Percentiles rank a stretch among this genome's conserved stretches.
These are phyloP conservation scores for Pentamera pediparva DNA, from an alignment of 53 echinoderm and acorn worm species.

Conservation along the genomic window DNA sequence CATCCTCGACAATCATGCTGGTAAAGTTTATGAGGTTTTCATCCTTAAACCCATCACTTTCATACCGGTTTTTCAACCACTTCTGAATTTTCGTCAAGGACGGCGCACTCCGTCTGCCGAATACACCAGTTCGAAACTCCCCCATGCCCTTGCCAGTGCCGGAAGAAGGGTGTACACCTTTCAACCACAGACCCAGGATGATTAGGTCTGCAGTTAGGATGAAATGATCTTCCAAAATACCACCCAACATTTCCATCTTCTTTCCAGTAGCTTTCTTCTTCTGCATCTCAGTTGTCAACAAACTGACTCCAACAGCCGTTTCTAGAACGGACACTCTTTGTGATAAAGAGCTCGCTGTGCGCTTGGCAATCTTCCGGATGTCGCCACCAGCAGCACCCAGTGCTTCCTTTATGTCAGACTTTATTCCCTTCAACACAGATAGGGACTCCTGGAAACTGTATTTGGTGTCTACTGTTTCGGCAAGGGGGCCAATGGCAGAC, in stretches of 20 bases:
- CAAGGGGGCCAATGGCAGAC: neutral
- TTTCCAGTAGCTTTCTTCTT: constrained; percentile 3
- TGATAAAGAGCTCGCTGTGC: too few species aligned
- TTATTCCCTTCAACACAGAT: neutral
- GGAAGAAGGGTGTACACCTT: neutral
- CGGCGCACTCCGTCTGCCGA: neutral
- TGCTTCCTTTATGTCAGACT: neutral
- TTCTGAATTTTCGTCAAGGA: constrained; percentile 3
- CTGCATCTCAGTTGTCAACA: constrained; percentile 18
- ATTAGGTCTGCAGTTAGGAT: constrained; percentile 4
- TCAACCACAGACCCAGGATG: constrained; percentile 11
- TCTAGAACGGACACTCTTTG: neutral
- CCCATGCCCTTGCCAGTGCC: neutral
- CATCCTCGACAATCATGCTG: too few species aligned
- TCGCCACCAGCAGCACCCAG: neutral
- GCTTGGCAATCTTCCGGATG: neutral
- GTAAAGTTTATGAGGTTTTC: constrained; percentile 1
- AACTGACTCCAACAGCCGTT: neutral
- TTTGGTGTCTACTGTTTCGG: neutral
- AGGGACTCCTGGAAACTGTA: neutral
- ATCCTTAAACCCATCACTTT: constrained; percentile 15
- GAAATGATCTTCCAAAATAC: constrained; percentile 16
- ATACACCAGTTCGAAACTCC: constrained; percentile 4
- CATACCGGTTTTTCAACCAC: constrained; percentile 14
- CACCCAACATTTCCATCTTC: neutral